Base-by-base conservation (phyloP, 2,113 vertebrate genomes). In the Rostratula benghalensis region DNA sequence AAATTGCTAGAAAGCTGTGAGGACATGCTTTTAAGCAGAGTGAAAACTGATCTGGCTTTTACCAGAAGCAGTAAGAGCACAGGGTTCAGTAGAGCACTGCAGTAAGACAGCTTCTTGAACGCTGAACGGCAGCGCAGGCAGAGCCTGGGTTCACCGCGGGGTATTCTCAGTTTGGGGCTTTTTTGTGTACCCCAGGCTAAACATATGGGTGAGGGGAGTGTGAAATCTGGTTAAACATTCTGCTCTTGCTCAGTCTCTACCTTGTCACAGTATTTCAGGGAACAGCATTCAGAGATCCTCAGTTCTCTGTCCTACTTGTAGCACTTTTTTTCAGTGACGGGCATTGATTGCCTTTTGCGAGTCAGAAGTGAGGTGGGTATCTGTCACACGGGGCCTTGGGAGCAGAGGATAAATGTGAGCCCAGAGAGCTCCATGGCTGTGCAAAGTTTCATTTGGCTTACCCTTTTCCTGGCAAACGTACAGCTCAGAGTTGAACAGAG, bases 291-390 rank as follows among this genome's bases (percentile, higher is more conserved):
- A 43, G 27, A 77, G 50, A 68, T 37, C 51, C 69, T 84, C 64
- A 9, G 20, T 75, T 89, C 53, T 74, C 67, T 79, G 70, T 73
- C 74, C 78, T 68, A 2, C 56, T 33, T 84, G 13, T 56, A n/a
- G 24, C 86, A 17, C 3, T 11, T 87, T 56, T 67, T 79, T 79
- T 64, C 70, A 25, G 23, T 68, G 74, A 68, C 53, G 25, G 13
- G 20, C 69, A 82, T 53, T 85, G 85, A 88, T 95, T 95, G 89
- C 24, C 67, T 93, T 71, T 56, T 43, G 57, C 30, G 37, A 91
- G 48, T 75, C 30, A 93, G 31, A 82, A 57, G 4, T 33, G 30
- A 76, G 45, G 69, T 71, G 48, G 43, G 5, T 82, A 27, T 68
- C 35, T 90, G 17, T 30, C 45, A 18, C 45, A 22, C 28, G 10